Base-by-base conservation (phyloP, 2,797 vertebrate species). In the Semotilus atromaculatus region DNA sequence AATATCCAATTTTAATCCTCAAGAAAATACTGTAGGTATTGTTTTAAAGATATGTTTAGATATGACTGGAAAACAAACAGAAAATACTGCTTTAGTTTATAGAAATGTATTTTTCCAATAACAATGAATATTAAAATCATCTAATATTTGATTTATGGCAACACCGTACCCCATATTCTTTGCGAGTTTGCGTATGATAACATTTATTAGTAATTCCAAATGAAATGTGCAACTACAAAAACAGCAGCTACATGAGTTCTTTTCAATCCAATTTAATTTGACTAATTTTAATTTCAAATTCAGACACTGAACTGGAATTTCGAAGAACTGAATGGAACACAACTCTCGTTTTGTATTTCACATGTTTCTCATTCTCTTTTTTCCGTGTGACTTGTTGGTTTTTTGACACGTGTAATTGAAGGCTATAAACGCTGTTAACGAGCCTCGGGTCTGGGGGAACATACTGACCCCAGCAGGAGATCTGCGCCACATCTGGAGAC, bases 361-460 rank as follows among this genome's bases (percentile, higher is more conserved):
- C 26, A 29, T 14, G 43, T 16, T 29, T 26, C n/a, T 31, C 4
- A n/a, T 75, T 66, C 62, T 78, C 34, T 76, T 7, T 48, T 40
- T 13, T 31, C 13, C 38, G 86, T 90, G 16, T 29, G 55, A 70
- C 88, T 68, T 82, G 78, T 87, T 87, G 86, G 66, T 86, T 88
- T 87, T 86, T 55, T 84, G 79, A 80, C 72, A 84, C 26, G 3
- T 79, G 34, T 84, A 88, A 89, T 88, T 85, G 81, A 85, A 82
- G 75, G 55, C 18, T 36, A 18, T 73, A 64, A 87, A 26, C 67
- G 88, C 74, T 26, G 55, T 78, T 88, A 43, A 89, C 58, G 23
- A 84, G 73, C 53, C 72, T 66, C 9, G 70, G 81, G 81, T 86
- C 87, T 82, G 64, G 82, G 9, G 86, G 80, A 86, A 77, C 53